Percentiles rank a stretch among this genome's conserved stretches.
These are phyloP conservation scores for Acanthacorydalis orientalis DNA, from an alignment of 2,888 invertebrate species.

Conservation along the genomic window DNA sequence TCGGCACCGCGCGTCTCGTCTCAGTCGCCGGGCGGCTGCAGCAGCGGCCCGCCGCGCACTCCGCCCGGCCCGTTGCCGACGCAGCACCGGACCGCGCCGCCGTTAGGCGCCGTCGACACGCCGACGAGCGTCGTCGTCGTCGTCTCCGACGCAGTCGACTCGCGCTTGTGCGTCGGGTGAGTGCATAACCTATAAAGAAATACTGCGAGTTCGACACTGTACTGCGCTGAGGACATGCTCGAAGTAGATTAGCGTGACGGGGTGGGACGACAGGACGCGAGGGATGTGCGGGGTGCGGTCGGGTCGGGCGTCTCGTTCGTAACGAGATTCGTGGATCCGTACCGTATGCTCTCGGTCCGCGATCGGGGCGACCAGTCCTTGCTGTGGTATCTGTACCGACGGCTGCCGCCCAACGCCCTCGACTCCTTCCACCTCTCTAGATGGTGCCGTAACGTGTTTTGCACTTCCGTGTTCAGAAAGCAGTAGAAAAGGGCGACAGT, in stretches of 20 bases:
- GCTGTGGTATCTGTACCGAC: slow-evolving; percentile 42
- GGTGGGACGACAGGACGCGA: too few relatives aligned
- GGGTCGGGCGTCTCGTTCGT: too few relatives aligned
- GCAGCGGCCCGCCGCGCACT: background rate
- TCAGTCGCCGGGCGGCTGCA: slow-evolving; percentile 2
- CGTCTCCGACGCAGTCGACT: slow-evolving; percentile 63
- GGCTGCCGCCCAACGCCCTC: slow-evolving; percentile 42
- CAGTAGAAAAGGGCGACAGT: slow-evolving; percentile 83
- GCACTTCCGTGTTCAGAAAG: slow-evolving; percentile 83
- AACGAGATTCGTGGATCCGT: slow-evolving; percentile 10
- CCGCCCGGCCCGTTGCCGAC: background rate
- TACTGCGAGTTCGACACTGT: background rate
- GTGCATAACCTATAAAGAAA: slow-evolving; percentile 43
- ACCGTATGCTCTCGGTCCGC: slow-evolving; percentile 70
- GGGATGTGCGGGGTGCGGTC: too few relatives aligned
- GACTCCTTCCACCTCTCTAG: slow-evolving; percentile 62
- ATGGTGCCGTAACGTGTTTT: slow-evolving; percentile 68
- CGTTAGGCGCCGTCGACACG: slow-evolving; percentile 11
- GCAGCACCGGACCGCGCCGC: slow-evolving; percentile 16
- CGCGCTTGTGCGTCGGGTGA: slow-evolving; percentile 56
- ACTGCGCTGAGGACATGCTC: too few relatives aligned
- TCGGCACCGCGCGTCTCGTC: slow-evolving; percentile 3
- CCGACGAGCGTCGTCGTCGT: slow-evolving; percentile 54
- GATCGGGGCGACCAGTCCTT: slow-evolving; percentile 73
- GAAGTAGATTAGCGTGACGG: too few relatives aligned